phyloP scores from a whole-genome alignment of 2,797 vertebrate genomes.

The Aphelocoma californica region DNA sequence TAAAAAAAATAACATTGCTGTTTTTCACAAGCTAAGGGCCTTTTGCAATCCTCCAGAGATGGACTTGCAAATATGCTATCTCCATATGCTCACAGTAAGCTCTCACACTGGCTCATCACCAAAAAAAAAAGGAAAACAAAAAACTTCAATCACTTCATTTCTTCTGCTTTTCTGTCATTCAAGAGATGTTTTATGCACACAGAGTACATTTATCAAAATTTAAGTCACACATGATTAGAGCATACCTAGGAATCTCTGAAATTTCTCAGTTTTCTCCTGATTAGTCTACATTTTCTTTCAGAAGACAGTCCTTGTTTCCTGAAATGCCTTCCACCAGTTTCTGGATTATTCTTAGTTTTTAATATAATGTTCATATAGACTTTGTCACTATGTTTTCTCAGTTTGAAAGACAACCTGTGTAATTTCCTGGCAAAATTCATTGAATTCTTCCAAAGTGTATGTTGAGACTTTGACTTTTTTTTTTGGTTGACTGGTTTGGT shows the following conservation, averaged over 20 bases:
- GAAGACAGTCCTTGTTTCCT: background rate
- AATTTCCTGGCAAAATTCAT: background rate
- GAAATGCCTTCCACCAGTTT: conserved; percentile 22
- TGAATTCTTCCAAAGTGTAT: background rate
- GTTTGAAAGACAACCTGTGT: background rate
- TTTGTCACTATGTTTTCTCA: background rate
- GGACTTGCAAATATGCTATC: conserved; percentile 86
- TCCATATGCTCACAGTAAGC: conserved; percentile 84
- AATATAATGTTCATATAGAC: background rate
- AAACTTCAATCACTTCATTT: conserved; percentile 71
- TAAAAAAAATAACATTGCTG: conserved; percentile 93
- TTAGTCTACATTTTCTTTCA: conserved; percentile 1
- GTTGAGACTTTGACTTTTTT: background rate
- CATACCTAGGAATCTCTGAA: background rate
- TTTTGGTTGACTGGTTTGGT: background rate
- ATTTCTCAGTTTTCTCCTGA: conserved; percentile 24
- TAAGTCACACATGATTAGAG: conserved; percentile 19
- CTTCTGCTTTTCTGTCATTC: conserved; percentile 70
- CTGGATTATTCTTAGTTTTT: background rate
- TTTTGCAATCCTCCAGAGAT: conserved; percentile 86
- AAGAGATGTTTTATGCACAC: conserved; percentile 61
- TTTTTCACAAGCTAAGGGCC: conserved; percentile 97
- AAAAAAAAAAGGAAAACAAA: conserved; percentile 65
- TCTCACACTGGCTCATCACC: conserved; percentile 78
- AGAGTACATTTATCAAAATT: conserved; percentile 62